Conservation (phyloP, 2,888 invertebrate species). For the Teinopalpus imperialis region DNA sequence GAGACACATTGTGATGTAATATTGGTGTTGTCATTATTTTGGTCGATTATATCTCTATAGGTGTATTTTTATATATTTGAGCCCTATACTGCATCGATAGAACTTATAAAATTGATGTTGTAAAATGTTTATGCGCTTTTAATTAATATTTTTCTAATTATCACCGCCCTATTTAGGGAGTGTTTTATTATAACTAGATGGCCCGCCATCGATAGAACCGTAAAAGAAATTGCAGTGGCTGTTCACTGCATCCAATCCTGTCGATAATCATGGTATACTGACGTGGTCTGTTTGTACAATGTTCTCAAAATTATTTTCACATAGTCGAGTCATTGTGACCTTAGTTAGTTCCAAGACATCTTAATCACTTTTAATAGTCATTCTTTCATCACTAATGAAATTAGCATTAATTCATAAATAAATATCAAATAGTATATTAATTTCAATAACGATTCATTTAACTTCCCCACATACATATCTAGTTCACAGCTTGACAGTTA, state of each 20-base stretch:
- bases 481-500: conserved; percentile 22
- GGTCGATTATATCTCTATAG: conserved; percentile 56
- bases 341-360: conserved; percentile 50
- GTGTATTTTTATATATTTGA: conserved; percentile 57
- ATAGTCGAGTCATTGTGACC: conserved; percentile 43
- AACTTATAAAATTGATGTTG: conserved; percentile 77
- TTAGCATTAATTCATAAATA: conserved; percentile 1
- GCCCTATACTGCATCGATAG: conserved; percentile 76
- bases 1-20: conserved; percentile 71
- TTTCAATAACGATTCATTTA: conserved; percentile 34
- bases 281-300: conserved; percentile 41
- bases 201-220: conserved; percentile 72
- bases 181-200: conserved; percentile 65
- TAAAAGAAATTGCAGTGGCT: conserved; percentile 65
- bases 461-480: conserved; percentile 1
- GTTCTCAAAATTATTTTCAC: conserved; percentile 42
- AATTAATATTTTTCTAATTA: conserved; percentile 56
- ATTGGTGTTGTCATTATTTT: conserved; percentile 75
- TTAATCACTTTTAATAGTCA: conserved; percentile 9
- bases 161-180: conserved; percentile 67
- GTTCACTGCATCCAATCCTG: conserved; percentile 61
- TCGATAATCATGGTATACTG: conserved; percentile 63
- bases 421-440: neutral
- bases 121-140: conserved; percentile 64
- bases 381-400: conserved; percentile 8